A percentile compares a stretch with the other conserved stretches of the same genome.
Conservation (phyloP, 2,888 invertebrate genomes). For the Nephrotoma flavescens region DNA sequence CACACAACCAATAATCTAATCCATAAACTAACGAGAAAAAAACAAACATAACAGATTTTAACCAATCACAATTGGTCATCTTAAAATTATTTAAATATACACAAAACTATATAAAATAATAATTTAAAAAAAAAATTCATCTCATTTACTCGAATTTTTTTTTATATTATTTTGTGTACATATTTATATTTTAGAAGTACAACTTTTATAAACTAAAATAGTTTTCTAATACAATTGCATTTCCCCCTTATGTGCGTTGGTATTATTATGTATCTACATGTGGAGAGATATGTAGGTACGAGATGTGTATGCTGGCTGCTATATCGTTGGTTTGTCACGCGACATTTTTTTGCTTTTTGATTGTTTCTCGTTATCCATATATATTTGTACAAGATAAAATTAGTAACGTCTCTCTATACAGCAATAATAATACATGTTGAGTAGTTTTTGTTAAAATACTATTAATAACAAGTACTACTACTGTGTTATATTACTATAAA, state of each 20-base stretch:
- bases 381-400: not conserved
- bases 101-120: not conserved
- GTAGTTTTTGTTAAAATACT: not conserved
- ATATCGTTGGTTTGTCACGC: not conserved
- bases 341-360: not conserved
- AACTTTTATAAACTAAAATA: not conserved
- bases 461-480: not conserved
- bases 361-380: not conserved
- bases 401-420: not conserved
- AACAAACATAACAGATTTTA: not conserved
- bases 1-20: not conserved
- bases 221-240: not conserved
- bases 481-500: not conserved
- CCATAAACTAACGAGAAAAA: not conserved
- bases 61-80: not conserved
- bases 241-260: not conserved
- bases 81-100: not conserved
- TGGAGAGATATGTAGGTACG: not conserved
- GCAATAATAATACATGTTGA: not conserved
- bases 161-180: not conserved
- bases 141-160: not conserved
- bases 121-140: not conserved
- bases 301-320: not conserved
- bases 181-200: not conserved
- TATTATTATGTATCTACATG: not conserved